Evolutionary conservation across 2,113 vertebrate genomes (phyloP).

Genomic region (Condylura cristata): DNA sequence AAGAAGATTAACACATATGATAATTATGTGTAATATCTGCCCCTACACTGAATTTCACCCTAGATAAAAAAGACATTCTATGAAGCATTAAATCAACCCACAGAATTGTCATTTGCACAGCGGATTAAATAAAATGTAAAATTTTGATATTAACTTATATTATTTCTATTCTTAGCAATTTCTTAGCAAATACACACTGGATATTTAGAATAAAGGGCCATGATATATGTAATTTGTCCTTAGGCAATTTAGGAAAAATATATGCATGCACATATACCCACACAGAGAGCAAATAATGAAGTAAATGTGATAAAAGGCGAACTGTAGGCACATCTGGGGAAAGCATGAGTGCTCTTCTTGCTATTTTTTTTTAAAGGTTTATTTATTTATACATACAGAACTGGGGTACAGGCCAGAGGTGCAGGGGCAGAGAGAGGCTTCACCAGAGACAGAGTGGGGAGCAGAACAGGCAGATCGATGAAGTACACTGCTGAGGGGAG

Average conservation of each 20-base stretch:
- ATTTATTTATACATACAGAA: too few relatives aligned
- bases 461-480: too few relatives aligned
- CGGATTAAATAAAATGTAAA: slow-evolving; percentile 34
- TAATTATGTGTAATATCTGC: neutral
- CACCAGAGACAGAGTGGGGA: too few relatives aligned
- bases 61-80: neutral
- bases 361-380: too few relatives aligned
- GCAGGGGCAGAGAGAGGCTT: too few relatives aligned
- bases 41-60: neutral
- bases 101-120: neutral
- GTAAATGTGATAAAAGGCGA: neutral
- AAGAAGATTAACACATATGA: neutral
- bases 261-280: neutral
- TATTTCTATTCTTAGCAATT: too few relatives aligned
- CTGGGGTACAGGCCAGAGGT: too few relatives aligned
- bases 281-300: neutral
- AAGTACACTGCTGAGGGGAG: too few relatives aligned
- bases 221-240: neutral
- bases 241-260: neutral
- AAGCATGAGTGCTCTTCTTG: neutral
- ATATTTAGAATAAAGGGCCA: neutral
- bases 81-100: neutral
- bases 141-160: too few relatives aligned
- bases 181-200: neutral
- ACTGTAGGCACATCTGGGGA: neutral